Base-by-base conservation (phyloP, 1,140 invertebrate species). In the Ganaspis sp. region DNA sequence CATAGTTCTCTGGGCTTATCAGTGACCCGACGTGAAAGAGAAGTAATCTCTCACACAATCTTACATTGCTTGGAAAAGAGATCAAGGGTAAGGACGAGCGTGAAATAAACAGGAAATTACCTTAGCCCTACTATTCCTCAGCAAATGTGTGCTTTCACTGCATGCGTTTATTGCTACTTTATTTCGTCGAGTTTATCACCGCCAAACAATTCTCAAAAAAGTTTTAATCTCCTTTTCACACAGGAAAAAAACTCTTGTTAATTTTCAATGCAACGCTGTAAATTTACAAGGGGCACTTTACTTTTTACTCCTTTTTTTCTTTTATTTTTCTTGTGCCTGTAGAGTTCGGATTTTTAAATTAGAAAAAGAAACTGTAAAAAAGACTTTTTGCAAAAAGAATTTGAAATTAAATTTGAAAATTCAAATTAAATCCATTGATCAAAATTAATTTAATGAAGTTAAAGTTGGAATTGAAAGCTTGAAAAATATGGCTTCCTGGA, bases 61-160 rank as follows among this genome's bases (percentile, higher is more conserved):
- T 64, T 64, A 64, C 58, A 64, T 64, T 64, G 23, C 26, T 64
- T 64, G 23, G 23, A 64, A 64, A 64, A 64, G 54, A 64, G 54
- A 64, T 64, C 54, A 64, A 64, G 54, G 54, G 54, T 26, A 64
- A 64, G 23, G 54, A 64, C 54, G 54, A 64, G 54, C 54, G 12
- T 26, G 54, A 64, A 64, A 64, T 64, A 29, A 64, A 64, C 54
- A 64, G 54, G 26, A 64, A 64, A 64, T 64, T 64, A 64, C 54
- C 54, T 64, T 64, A 64, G 23, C 4, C 15, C 54, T 64, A 15
- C 6, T 64, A n/a, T 29, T 15, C 23, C 54, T 15, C 26, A n/a
- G 11, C 23, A 26, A 29, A 29, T 23, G 23, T 15, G 26, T 21
- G 23, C 2, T 9, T 9, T 21, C 23, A 26, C 3, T 15, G 12